Evolutionary conservation across 2,888 invertebrate genomes (phyloP).

Genomic region (Himalopsyche kuldschensis): DNA sequence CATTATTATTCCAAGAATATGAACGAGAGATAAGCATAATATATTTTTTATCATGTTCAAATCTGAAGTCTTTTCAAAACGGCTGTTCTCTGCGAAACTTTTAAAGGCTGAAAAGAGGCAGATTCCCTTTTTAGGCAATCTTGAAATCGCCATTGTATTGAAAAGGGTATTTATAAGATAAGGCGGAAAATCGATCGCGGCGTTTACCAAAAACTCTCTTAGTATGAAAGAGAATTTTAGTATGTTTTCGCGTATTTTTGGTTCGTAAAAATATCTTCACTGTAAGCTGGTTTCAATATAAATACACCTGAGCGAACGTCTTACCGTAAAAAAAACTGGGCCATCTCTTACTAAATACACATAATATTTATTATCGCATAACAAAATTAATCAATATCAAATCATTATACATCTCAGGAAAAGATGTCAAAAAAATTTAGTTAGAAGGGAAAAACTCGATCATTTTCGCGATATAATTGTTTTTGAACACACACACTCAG

Average conservation of each 20-base stretch:
- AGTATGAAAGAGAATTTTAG: not conserved
- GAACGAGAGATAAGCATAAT: not conserved
- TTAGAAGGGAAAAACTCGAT: too few species aligned
- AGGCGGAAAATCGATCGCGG: not conserved
- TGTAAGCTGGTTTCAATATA: not conserved
- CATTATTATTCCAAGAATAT: not conserved
- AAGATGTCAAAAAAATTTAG: too few species aligned
- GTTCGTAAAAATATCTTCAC: not conserved
- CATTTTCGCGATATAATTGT: too few species aligned
- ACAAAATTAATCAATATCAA: too few species aligned
- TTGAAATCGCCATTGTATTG: not conserved
- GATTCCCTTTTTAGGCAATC: not conserved
- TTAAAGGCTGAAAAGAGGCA: not conserved
- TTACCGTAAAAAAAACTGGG: too few species aligned
- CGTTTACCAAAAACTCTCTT: not conserved
- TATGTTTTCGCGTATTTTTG: not conserved
- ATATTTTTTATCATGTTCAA: not conserved
- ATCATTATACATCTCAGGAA: too few species aligned
- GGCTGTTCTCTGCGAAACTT: not conserved
- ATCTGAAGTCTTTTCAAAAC: not conserved
- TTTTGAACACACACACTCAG: too few species aligned
- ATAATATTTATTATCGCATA: too few species aligned
- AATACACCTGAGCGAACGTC: not conserved
- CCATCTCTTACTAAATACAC: too few species aligned
- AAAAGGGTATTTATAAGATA: slow-evolving; percentile 1